Base-by-base conservation (phyloP, 2,888 invertebrate species). In the Branchellion lobata region DNA sequence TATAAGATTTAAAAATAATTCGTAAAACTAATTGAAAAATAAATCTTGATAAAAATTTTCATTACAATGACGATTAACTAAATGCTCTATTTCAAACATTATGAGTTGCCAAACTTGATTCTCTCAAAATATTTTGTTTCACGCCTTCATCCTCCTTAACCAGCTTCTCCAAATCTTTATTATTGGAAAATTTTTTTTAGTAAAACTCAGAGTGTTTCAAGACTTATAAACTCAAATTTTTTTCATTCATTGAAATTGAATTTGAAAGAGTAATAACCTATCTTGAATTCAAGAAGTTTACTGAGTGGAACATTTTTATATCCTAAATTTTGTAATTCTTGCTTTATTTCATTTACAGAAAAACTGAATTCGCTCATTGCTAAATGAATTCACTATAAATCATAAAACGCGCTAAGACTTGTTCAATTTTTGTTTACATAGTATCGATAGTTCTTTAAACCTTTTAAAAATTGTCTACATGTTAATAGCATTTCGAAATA, bases 251-350 rank as follows among this genome's bases (percentile, higher is more conserved):
- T 47, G 18, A 47, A 14, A 18, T 47, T 47, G 8, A 47, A 47
- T 47, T 47, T 47, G 18, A 47, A 14, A 14, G n/a, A n/a, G 47
- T 8, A 8, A 47, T 14, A 57, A 57, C 61, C 61, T 18, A n/a
- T n/a, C 21, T 57, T 57, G 21, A 57, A 57, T 24, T 57, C 61
- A 5, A 3, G n/a, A 57, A 57, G 61, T 24, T 57, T 57, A 24
- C 21, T n/a, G 21, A 57, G 11, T 24, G 61, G 61, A 57, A 57
- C 61, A 57, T 57, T 57, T 57, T 57, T 57, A 57, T 57, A 57
- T 14, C 61, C 61, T 57, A 57, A 57, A 57, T 57, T 57, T 57
- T 57, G 11, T 24, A 57, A 57, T 24, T 57, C 61, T 57, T n/a
- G 61, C 21, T 57, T 57, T 57, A 57, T 57, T 57, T 57, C 61